Evolutionary conservation across 2,797 vertebrate species (phyloP).

Genomic region (Hypotaenidia philippensis): DNA sequence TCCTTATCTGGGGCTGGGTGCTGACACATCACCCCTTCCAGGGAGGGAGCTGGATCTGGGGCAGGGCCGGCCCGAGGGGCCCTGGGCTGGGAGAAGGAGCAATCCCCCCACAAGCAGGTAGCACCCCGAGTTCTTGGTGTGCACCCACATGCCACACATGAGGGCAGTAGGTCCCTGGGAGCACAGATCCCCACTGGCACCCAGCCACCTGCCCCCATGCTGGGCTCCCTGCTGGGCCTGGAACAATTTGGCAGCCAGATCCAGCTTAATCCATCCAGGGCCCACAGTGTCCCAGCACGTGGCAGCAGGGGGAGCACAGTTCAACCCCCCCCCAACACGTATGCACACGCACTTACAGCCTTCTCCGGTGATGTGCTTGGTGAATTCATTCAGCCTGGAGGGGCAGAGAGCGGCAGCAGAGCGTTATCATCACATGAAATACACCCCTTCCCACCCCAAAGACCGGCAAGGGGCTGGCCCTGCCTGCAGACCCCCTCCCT

Average conservation of each 20-base stretch:
- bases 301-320: not conserved
- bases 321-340: not conserved
- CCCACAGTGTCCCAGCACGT: not conserved
- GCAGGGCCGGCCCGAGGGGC: not conserved
- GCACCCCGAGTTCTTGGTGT: not conserved
- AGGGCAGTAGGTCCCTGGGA: not conserved
- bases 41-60: not conserved
- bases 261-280: not conserved
- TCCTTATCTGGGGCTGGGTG: constrained; percentile 79
- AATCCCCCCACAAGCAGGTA: not conserved
- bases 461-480: not conserved
- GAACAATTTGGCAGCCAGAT: not conserved
- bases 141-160: accelerated
- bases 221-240: not conserved
- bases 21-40: constrained; percentile 82
- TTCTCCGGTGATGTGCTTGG: constrained; percentile 92
- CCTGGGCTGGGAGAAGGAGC: not conserved
- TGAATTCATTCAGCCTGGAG: constrained; percentile 94
- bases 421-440: accelerated
- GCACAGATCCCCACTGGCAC: not conserved
- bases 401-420: not conserved
- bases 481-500: not conserved
- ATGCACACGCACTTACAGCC: constrained; percentile 88
- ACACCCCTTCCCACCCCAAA: not conserved
- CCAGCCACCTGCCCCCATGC: not conserved